Percentiles rank a stretch among this genome's conserved stretches.
phyloP scores from a whole-genome alignment of 2,888 invertebrate genomes.

The Stenurella melanura region DNA sequence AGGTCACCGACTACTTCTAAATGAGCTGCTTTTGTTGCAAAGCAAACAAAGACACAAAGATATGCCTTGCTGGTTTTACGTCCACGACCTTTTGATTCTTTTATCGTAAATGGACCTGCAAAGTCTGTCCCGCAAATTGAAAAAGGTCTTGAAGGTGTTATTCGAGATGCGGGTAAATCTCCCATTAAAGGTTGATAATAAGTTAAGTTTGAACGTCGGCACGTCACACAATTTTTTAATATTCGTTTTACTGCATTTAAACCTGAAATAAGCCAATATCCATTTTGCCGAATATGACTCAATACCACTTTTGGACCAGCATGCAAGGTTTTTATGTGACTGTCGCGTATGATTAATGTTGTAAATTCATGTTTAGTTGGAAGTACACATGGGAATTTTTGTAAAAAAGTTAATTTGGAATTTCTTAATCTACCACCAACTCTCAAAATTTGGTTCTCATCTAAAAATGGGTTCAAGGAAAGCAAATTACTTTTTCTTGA shows the following conservation, averaged over 20 bases:
- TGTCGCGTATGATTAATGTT: constrained; percentile 26
- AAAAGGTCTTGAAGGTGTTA: constrained; percentile 44
- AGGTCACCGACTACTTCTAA: constrained; percentile 57
- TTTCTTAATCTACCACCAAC: not conserved
- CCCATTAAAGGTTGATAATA: constrained; percentile 38
- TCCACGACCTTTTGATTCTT: constrained; percentile 40
- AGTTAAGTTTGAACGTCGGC: constrained; percentile 27
- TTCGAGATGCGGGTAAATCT: constrained; percentile 37
- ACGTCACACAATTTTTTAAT: constrained; percentile 41
- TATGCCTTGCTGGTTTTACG: constrained; percentile 37
- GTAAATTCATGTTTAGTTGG: not conserved
- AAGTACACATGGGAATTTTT: not conserved
- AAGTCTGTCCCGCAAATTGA: constrained; percentile 41
- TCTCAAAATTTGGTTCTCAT: not conserved
- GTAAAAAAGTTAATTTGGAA: not conserved
- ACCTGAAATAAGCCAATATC: constrained; percentile 38
- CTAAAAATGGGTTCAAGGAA: constrained; percentile 11
- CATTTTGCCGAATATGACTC: constrained; percentile 5
- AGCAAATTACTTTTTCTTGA: not conserved
- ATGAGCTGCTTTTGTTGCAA: constrained; percentile 57
- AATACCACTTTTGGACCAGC: constrained; percentile 26
- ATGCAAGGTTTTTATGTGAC: constrained; percentile 34
- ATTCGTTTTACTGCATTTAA: constrained; percentile 18
- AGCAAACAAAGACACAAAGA: constrained; percentile 55
- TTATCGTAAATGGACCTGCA: constrained; percentile 45